Conservation (phyloP, 2,797 vertebrate species). For the Muraenolepis orangiensis region DNA sequence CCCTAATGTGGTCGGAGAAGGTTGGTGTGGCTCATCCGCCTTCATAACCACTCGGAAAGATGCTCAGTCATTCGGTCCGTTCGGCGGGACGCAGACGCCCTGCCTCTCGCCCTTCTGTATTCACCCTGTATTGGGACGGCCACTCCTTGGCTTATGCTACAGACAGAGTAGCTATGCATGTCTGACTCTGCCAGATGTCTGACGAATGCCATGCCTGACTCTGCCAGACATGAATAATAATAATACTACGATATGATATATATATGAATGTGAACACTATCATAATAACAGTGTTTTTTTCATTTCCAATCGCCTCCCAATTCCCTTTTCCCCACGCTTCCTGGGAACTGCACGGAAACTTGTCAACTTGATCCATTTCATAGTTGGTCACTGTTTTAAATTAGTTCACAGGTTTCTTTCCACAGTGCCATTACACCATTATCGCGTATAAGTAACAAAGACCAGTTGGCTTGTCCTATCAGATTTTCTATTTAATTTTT, state of each 20-base stretch:
- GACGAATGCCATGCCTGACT: too few relatives aligned
- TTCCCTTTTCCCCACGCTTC: conserved; percentile 6
- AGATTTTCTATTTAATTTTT: background rate
- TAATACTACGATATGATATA: too few relatives aligned
- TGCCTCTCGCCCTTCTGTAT: conserved; percentile 26
- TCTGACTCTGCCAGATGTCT: too few relatives aligned
- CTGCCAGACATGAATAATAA: background rate
- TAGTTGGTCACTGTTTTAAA: conserved; percentile 27
- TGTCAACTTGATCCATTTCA: conserved; percentile 11
- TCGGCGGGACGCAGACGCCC: conserved; percentile 31
- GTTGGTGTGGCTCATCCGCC: conserved; percentile 65
- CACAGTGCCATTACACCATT: conserved; percentile 18
- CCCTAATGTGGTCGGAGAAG: conserved; percentile 75
- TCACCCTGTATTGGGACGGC: background rate
- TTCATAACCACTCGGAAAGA: conserved; percentile 73
- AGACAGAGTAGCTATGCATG: background rate
- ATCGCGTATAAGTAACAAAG: conserved; percentile 36
- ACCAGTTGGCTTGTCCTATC: background rate
- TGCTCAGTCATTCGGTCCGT: conserved; percentile 54
- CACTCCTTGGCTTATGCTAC: background rate
- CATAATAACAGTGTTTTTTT: conserved; percentile 4
- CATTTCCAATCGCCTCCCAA: background rate
- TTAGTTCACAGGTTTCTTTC: conserved; percentile 29
- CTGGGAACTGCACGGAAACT: background rate
- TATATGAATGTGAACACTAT: background rate